Percentiles rank a stretch among this genome's conserved stretches.
phyloP scores from a whole-genome alignment of 2,888 invertebrate genomes.

The Ashinkailepas kermadecensis region DNA sequence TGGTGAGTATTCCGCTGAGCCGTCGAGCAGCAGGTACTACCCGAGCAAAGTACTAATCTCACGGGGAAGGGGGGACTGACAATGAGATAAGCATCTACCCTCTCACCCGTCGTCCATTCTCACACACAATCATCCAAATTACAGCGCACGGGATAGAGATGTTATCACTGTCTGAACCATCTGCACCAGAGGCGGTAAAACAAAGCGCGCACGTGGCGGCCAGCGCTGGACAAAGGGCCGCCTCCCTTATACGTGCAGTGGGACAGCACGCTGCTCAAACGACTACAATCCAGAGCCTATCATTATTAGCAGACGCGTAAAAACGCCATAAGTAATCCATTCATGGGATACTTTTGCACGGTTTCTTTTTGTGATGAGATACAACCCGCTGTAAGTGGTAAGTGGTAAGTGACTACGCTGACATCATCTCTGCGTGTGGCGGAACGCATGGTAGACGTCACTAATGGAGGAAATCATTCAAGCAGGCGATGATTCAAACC shows the following conservation, averaged over 20 bases:
- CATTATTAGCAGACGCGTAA: neutral
- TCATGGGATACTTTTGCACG: neutral
- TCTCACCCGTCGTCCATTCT: neutral
- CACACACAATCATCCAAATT: neutral
- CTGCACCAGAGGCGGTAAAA: neutral
- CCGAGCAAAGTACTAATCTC: too few relatives aligned
- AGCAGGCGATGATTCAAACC: too few relatives aligned
- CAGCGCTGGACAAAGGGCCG: neutral
- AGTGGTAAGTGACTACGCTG: too few relatives aligned
- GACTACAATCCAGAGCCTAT: neutral
- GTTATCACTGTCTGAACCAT: neutral
- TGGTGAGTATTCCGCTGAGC: too few relatives aligned
- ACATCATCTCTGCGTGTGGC: too few relatives aligned
- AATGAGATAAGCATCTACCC: neutral
- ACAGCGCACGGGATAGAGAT: neutral
- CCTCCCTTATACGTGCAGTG: neutral
- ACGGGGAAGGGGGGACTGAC: neutral
- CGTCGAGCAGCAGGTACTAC: too few relatives aligned
- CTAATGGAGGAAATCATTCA: too few relatives aligned
- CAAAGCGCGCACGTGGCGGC: neutral
- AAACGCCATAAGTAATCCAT: neutral
- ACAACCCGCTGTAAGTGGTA: neutral
- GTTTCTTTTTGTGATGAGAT: neutral
- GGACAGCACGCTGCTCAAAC: neutral
- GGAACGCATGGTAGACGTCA: too few relatives aligned